Conservation (phyloP, 2,113 vertebrate species). For the Tragelaphus strepsiceros region DNA sequence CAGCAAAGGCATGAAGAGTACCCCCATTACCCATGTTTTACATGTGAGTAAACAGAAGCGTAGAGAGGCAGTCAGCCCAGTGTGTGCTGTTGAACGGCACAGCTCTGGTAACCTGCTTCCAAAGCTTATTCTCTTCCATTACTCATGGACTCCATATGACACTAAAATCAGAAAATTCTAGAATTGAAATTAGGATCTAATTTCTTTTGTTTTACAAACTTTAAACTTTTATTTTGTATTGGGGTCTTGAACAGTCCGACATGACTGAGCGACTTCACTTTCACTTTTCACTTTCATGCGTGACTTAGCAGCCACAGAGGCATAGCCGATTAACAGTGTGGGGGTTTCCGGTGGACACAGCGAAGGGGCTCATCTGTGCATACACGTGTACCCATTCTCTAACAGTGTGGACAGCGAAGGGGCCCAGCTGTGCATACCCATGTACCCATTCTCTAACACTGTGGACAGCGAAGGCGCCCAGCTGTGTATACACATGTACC, state of each 20-base stretch:
- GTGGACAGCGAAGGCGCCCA: not conserved
- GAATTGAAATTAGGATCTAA: not conserved
- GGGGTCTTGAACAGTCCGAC: too few species aligned
- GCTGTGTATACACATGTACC: not conserved
- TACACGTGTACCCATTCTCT: not conserved
- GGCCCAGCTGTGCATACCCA: not conserved
- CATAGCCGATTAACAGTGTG: not conserved
- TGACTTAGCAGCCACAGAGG: too few species aligned
- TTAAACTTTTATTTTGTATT: not conserved
- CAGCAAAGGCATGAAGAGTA: not conserved
- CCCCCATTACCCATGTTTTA: fast-evolving
- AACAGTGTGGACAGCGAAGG: too few species aligned
- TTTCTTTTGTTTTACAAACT: not conserved
- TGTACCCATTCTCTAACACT: not conserved
- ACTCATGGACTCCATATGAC: not conserved
- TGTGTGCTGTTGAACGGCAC: too few species aligned
- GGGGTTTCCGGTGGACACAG: not conserved
- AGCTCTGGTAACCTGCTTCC: not conserved
- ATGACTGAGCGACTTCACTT: too few species aligned
- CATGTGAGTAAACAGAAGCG: not conserved
- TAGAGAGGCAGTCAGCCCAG: not conserved
- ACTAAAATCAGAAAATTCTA: not conserved
- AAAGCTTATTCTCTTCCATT: not conserved
- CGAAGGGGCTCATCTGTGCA: not conserved
- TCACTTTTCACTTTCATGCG: fast-evolving